Percentiles rank a stretch among this genome's conserved stretches.
Conservation (phyloP, 2,797 vertebrate species). For the Coreius guichenoti region DNA sequence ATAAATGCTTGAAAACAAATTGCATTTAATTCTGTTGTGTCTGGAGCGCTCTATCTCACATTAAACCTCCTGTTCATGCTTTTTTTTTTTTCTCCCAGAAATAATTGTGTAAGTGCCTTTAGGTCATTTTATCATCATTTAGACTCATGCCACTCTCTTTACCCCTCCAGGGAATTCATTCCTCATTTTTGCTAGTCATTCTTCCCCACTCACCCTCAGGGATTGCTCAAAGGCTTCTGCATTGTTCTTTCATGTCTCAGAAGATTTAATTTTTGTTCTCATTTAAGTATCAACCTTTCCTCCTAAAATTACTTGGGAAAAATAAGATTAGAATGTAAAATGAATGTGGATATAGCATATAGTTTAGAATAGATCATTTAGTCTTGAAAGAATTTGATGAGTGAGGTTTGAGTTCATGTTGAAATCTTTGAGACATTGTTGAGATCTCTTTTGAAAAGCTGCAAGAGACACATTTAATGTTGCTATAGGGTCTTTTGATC, state of each 20-base stretch:
- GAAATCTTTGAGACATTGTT: background rate
- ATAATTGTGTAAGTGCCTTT: slow-evolving; percentile 17
- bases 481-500: background rate
- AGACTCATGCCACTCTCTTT: background rate
- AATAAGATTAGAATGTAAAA: background rate
- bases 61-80: background rate
- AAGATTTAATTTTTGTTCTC: background rate
- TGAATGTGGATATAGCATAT: background rate
- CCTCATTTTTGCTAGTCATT: background rate
- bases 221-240: background rate
- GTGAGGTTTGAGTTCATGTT: background rate
- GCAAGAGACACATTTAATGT: background rate
- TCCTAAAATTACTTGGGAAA: background rate
- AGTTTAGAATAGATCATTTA: background rate
- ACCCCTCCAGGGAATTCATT: background rate
- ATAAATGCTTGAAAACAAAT: slow-evolving; percentile 1
- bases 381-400: background rate
- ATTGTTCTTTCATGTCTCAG: slow-evolving; percentile 15
- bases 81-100: background rate
- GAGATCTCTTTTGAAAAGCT: background rate
- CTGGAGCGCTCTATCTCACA: background rate
- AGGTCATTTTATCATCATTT: background rate
- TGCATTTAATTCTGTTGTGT: background rate
- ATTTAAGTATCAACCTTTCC: slow-evolving; percentile 2
- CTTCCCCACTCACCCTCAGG: background rate